Conservation (phyloP, 2,797 vertebrate species). For the Emydoidea blandingii region DNA sequence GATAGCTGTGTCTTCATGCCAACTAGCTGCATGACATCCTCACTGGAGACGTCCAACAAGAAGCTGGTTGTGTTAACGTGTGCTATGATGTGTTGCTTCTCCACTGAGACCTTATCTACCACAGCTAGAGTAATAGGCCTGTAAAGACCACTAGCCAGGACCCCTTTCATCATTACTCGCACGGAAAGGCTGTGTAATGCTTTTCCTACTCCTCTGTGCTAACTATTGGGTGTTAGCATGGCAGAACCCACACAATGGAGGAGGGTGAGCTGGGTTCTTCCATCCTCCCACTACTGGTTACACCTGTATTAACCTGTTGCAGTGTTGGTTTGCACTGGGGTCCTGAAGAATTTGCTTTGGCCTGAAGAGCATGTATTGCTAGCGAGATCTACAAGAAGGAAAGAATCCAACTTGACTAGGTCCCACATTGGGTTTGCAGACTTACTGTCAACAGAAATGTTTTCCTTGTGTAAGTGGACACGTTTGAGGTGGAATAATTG, state of each 20-base stretch:
- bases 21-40: too few species aligned
- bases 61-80: too few species aligned
- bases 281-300: background rate
- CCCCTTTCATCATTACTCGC: background rate
- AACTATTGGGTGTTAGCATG: background rate
- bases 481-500: background rate
- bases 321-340: background rate
- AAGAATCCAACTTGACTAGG: background rate
- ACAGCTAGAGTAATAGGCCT: background rate
- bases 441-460: background rate
- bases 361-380: background rate
- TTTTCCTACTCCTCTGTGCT: fast-evolving
- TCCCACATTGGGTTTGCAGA: background rate
- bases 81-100: background rate
- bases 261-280: background rate
- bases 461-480: background rate
- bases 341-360: background rate
- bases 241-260: background rate
- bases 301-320: fast-evolving
- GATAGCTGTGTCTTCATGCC: too few species aligned
- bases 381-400: background rate
- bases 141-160: background rate
- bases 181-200: background rate
- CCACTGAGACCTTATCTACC: background rate
- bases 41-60: too few species aligned